Base-by-base conservation (phyloP, 2,113 vertebrate genomes). In the Onychostruthus taczanowskii region DNA sequence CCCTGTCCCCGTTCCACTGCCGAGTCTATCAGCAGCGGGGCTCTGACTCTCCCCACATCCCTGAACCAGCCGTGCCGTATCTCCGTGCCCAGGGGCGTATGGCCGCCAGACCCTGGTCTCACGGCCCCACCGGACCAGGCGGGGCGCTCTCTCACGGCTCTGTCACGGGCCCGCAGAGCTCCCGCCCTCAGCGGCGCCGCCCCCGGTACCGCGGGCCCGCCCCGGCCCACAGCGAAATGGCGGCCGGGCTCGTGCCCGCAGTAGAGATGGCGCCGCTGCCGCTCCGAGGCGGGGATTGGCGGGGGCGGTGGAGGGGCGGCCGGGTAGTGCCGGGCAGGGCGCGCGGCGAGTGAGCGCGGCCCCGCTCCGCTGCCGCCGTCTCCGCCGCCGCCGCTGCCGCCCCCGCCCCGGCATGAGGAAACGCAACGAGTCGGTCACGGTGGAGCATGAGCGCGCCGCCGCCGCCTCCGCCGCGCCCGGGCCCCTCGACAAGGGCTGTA, bases 351-450 rank as follows among this genome's bases (percentile, higher is more conserved):
- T 12, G 61, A 28, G 27, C n/a, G 81, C 26, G 64, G 66, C 62
- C 14, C 33, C 47, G 30, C 69, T 83, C 47, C 37, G 37, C 52
- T 19, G n/a, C 49, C 35, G n/a, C 59, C 26, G 37, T 47, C 50
- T 49, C 22, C 16, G n/a, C 20, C n/a, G 56, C 43, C 28, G 28
- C 77, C 20, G 47, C 50, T 16, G 28, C 77, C 33, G 74, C 80
- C 55, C 24, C 70, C 56, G 53, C 75, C 55, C 52, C 94, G 89
- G 92, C 85, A 95, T 95, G 95, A 95, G 93, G 90, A 95, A 94
- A 28, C 95, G 95, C 27, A 95, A 95, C 90, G 95, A 95, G 35
- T 94, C 95, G n/a, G 93, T 94, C 27, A 96, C 95, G 70, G 93
- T 96, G 80, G 95, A 94, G 72, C 95, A 96, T 94, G 95, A 96